Base-by-base conservation (phyloP, 2,888 invertebrate genomes). In the Microplitis manilae region DNA sequence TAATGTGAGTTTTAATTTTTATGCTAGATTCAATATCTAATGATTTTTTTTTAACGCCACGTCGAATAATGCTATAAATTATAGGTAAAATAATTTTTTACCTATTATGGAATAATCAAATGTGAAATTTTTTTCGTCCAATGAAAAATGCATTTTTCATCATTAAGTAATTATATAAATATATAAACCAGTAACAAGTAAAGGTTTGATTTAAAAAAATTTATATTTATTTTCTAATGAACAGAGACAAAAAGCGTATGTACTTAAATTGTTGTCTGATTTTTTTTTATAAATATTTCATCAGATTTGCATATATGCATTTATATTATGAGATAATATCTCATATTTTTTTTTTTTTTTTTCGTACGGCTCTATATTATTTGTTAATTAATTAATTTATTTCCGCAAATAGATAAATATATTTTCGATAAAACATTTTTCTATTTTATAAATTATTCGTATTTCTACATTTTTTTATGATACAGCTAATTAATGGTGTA, bases 1-100 rank as follows among this genome's bases (percentile, higher is more conserved):
- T 96, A 79, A 94, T 95, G 94, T 95, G 93, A 90, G 81, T 68
- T 61, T 50, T n/a, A 73, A 59, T 62, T 68, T 41, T 77, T 30
- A 60, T 77, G 20, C 61, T 13, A 13, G 13, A 50, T 13, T 50
- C 50, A 50, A 13, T 50, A 9, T 50, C 50, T 50, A 50, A 50
- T 9, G 5, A 50, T 50, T 9, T 13, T 50, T 13, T 50, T 50
- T 50, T 13, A 50, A 50, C 13, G 50, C 50, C 50, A 50, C 13
- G 50, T 50, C 50, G 50, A 50, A 8, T 50, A 13, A 50, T 50
- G 50, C 9, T 50, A 50, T 50, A 50, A 13, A 13, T 50, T 50
- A 50, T 50, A 50, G 8, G 50, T 50, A 50, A 50, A 50, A 2
- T 50, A 50, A 50, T 50, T 50, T 50, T 50, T 50, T 50, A 50